phyloP scores from a whole-genome alignment of 1,140 invertebrate genomes.

The Brachystomella parvula region DNA sequence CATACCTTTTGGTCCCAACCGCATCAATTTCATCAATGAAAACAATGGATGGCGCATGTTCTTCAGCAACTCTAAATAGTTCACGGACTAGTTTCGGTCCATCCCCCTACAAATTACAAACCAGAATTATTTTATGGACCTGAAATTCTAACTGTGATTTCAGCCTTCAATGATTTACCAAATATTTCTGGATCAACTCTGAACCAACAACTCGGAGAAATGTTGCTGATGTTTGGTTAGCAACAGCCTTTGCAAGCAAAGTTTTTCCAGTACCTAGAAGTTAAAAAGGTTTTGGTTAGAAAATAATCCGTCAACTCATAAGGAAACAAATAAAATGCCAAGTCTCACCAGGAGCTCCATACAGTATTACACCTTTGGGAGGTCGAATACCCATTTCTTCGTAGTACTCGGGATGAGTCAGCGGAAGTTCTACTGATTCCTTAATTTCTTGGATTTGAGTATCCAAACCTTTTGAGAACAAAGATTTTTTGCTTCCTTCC shows the following conservation, averaged over 20 bases:
- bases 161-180: constrained; percentile 53
- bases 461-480: constrained; percentile 80
- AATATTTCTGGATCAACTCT: constrained; percentile 98
- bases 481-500: no score
- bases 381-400: constrained; percentile 99
- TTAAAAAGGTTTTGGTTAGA: constrained; percentile 1
- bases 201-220: constrained; percentile 97
- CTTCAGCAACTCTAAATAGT: constrained; percentile 95
- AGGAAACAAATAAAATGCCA: constrained; percentile 83
- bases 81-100: constrained; percentile 97
- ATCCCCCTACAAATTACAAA: constrained; percentile 62
- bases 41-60: constrained; percentile 98
- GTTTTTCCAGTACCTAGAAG: constrained; percentile 98
- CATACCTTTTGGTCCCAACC: constrained; percentile 85
- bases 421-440: constrained; percentile 95
- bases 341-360: constrained; percentile 96
- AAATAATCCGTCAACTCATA: background rate
- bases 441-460: constrained; percentile 99
- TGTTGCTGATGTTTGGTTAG: constrained; percentile 98
- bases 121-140: background rate
- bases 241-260: constrained; percentile 95
- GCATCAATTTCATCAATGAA: constrained; percentile 99
- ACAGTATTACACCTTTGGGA: constrained; percentile 97
- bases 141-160: background rate
- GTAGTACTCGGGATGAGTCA: constrained; percentile 99